Percentiles rank a stretch among this genome's conserved stretches.
phyloP scores from a whole-genome alignment of 2,888 invertebrate genomes.

The Hololepta plana region DNA sequence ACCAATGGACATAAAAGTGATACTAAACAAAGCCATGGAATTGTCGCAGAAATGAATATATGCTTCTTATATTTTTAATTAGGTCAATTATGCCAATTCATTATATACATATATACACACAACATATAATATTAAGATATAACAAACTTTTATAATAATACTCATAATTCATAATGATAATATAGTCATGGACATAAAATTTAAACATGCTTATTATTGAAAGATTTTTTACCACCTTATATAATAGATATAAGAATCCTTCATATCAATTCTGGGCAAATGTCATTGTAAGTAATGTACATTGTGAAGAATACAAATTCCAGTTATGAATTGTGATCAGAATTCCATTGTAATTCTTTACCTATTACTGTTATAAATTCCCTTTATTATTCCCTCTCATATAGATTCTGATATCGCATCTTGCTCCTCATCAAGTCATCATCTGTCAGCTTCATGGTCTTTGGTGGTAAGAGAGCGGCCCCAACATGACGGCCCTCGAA shows the following conservation, averaged over 20 bases:
- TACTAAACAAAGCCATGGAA: constrained; percentile 60
- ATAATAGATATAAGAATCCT: no score
- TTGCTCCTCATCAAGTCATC: constrained; percentile 39
- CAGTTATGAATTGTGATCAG: no score
- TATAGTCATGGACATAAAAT: no score
- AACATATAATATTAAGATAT: no score
- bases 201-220: no score
- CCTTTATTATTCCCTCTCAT: constrained; percentile 33
- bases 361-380: no score
- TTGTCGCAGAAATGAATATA: constrained; percentile 26
- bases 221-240: no score
- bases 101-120: no score
- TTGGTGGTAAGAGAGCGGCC: constrained; percentile 52
- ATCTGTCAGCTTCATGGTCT: constrained; percentile 31
- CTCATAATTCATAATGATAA: constrained; percentile 1
- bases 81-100: not conserved
- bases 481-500: constrained; percentile 57
- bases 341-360: no score
- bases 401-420: constrained; percentile 36
- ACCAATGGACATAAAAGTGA: constrained; percentile 69
- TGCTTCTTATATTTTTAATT: constrained; percentile 3
- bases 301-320: no score
- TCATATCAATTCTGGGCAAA: no score
- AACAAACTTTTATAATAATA: not conserved
- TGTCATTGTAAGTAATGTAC: no score